These are phyloP conservation scores for Alsophila aescularia DNA, from an alignment of 2,888 invertebrate species.

Conservation along the genomic window DNA sequence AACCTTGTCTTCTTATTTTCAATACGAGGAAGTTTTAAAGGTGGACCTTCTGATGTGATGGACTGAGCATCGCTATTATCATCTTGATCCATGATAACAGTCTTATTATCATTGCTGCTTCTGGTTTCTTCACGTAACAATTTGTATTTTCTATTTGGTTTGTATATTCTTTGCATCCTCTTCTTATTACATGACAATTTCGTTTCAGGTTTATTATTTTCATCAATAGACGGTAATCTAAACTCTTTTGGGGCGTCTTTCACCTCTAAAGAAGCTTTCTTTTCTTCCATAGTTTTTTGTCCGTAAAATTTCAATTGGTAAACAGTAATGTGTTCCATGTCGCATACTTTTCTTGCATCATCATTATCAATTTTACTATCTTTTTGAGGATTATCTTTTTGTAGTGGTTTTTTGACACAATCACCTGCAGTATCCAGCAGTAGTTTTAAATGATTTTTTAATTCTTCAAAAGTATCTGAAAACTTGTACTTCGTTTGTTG, in stretches of 20 bases:
- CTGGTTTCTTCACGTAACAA: conserved; percentile 64
- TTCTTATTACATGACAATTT: conserved; percentile 56
- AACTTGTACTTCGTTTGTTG: conserved; percentile 49
- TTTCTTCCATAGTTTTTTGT: conserved; percentile 35
- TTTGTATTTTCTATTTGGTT: conserved; percentile 59
- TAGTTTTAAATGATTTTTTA: conserved; percentile 68
- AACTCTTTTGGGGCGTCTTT: conserved; percentile 39
- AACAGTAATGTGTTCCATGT: conserved; percentile 75
- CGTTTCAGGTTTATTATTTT: conserved; percentile 60
- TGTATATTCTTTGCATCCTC: conserved; percentile 57
- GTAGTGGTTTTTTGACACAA: conserved; percentile 33
- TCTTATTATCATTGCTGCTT: conserved; percentile 59
- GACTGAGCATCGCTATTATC: conserved; percentile 67
- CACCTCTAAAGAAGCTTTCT: conserved; percentile 16
- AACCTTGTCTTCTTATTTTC: conserved; percentile 68
- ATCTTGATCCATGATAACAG: conserved; percentile 64
- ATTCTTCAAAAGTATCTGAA: conserved; percentile 65
- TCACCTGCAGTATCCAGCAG: conserved; percentile 58
- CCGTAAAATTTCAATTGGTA: conserved; percentile 66
- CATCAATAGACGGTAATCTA: conserved; percentile 68
- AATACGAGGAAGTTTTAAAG: conserved; percentile 75
- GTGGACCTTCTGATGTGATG: conserved; percentile 67
- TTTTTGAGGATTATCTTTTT: conserved; percentile 15
- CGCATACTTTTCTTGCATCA: conserved; percentile 55
- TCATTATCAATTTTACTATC: conserved; percentile 36